These are phyloP conservation scores for Chymomyza costata DNA, from an alignment of 1,140 invertebrate species.

Conservation along the genomic window DNA sequence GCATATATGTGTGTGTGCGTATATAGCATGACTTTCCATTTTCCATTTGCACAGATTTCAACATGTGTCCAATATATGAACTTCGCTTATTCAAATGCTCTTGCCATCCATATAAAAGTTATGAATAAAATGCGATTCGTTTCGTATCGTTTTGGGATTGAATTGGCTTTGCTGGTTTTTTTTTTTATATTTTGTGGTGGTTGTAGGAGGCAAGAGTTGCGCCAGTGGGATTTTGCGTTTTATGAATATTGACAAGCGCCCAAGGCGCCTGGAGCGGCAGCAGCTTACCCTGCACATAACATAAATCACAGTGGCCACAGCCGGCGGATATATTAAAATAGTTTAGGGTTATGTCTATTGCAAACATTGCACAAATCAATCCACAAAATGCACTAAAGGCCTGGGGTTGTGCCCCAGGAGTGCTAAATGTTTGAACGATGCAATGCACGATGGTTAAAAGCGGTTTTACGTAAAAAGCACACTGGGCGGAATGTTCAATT, in stretches of 20 bases:
- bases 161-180: no score
- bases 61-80: constrained; percentile 63
- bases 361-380: constrained; percentile 48
- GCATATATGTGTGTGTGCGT: constrained; percentile 17
- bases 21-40: constrained; percentile 58
- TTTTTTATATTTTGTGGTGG: not conserved
- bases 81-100: constrained; percentile 48
- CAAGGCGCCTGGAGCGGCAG: no score
- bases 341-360: constrained; percentile 7
- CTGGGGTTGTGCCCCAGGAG: not conserved
- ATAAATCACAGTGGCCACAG: not conserved
- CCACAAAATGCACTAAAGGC: constrained; percentile 29
- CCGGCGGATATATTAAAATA: constrained; percentile 17
- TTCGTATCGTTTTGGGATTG: constrained; percentile 44
- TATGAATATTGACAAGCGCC: constrained; percentile 43
- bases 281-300: no score
- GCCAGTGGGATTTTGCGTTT: constrained; percentile 57
- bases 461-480: no score
- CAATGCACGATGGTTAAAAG: no score
- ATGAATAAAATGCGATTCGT: constrained; percentile 65
- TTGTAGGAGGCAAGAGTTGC: constrained; percentile 4
- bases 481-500: no score
- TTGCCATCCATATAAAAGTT: not conserved
- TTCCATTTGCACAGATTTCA: constrained; percentile 66
- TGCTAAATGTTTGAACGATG: constrained; percentile 44